Evolutionary conservation across 2,888 invertebrate genomes (phyloP).

Genomic region (Pilophorus perplexus): DNA sequence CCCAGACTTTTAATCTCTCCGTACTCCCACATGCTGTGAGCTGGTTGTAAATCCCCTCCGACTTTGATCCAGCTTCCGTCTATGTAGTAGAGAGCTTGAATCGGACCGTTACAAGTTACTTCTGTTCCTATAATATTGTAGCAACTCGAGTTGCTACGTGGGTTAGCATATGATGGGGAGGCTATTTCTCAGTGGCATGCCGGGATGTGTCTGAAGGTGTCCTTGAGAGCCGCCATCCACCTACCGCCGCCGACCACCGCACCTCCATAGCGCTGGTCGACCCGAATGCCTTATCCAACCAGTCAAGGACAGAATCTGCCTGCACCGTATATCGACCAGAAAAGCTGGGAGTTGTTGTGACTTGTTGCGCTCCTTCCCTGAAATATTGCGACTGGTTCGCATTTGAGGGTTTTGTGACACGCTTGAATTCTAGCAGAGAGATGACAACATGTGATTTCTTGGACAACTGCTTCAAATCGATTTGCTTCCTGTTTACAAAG

Average conservation of each 20-base stretch:
- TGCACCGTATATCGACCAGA: background rate
- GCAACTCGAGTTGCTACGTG: no score
- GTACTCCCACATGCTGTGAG: background rate
- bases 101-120: no score
- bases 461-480: background rate
- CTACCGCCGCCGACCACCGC: no score
- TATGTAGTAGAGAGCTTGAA: no score
- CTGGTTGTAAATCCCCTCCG: no score
- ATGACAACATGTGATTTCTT: no score
- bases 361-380: background rate
- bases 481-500: background rate
- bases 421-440: background rate
- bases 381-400: background rate
- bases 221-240: background rate
- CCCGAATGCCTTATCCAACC: background rate
- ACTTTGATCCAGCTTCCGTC: no score
- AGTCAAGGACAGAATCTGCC: background rate
- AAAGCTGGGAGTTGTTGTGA: background rate
- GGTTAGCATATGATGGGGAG: no score
- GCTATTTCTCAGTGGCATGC: no score
- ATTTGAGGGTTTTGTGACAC: background rate
- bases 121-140: no score
- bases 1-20: slow-evolving; percentile 9
- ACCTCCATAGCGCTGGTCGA: no score
- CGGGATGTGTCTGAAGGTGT: background rate